phyloP scores from a whole-genome alignment of 2,113 vertebrate species.

The Peromyscus californicus region DNA sequence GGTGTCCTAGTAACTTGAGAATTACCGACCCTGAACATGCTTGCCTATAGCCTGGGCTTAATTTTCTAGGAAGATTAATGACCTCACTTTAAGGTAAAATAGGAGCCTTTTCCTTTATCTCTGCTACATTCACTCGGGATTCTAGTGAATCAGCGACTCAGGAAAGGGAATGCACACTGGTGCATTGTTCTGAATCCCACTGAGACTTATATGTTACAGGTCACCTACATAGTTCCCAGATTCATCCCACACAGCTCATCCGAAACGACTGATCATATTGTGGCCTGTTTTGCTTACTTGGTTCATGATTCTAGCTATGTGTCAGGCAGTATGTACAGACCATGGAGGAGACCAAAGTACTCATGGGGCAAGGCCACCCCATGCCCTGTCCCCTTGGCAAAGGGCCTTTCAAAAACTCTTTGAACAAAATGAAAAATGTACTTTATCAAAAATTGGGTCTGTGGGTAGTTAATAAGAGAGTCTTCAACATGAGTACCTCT shows the following conservation, averaged over 20 bases:
- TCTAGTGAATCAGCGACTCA: slow-evolving; percentile 57
- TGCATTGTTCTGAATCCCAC: slow-evolving; percentile 23
- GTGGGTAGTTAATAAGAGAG: background rate
- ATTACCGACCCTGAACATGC: slow-evolving; percentile 56
- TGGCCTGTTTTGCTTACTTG: slow-evolving; percentile 30
- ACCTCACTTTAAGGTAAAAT: slow-evolving; percentile 13
- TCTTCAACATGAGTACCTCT: background rate
- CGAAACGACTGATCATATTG: background rate
- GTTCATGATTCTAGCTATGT: slow-evolving; percentile 31
- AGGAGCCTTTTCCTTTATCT: background rate
- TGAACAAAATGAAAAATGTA: background rate
- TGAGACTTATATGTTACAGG: slow-evolving; percentile 30
- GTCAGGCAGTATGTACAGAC: background rate
- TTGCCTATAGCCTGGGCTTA: background rate
- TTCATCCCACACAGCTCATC: background rate
- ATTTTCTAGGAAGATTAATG: slow-evolving; percentile 65
- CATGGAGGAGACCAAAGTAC: background rate
- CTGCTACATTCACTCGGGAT: background rate
- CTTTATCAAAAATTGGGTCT: background rate
- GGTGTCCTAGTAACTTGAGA: slow-evolving; percentile 49
- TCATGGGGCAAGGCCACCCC: background rate
- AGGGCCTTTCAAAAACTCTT: background rate
- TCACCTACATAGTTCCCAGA: slow-evolving; percentile 50
- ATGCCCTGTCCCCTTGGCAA: background rate
- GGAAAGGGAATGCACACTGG: slow-evolving; percentile 31